Evolutionary conservation across 1,140 invertebrate genomes (phyloP).

Genomic region (Drosophila quadrilineata): DNA sequence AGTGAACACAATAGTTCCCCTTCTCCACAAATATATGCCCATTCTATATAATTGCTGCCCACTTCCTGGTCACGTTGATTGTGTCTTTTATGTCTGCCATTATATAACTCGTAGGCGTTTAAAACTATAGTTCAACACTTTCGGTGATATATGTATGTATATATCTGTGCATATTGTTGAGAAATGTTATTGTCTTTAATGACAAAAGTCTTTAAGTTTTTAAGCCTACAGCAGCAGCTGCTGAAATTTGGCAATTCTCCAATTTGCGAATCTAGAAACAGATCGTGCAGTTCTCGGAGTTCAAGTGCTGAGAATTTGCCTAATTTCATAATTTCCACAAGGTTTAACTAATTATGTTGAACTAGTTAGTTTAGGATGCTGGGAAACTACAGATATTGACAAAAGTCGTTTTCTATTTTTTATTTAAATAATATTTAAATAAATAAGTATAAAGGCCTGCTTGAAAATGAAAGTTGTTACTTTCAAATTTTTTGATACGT

Average conservation of each 20-base stretch:
- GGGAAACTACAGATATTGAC: no score
- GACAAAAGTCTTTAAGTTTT: no score
- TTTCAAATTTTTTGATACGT: constrained; percentile 12
- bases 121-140: no score
- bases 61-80: constrained; percentile 15
- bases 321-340: no score
- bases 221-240: no score
- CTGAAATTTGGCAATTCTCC: background rate
- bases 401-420: no score
- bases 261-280: background rate
- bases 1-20: constrained; percentile 5
- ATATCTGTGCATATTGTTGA: background rate
- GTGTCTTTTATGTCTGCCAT: background rate
- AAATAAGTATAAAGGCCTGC: background rate
- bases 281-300: background rate
- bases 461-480: constrained; percentile 19
- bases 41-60: constrained; percentile 3
- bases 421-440: no score
- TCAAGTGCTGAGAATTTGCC: background rate
- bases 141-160: background rate
- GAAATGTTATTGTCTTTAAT: no score
- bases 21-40: no score
- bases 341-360: no score
- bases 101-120: background rate
- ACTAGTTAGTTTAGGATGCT: no score